These are phyloP conservation scores for Pampus argenteus DNA, from an alignment of 2,797 vertebrate genomes.

Conservation along the genomic window DNA sequence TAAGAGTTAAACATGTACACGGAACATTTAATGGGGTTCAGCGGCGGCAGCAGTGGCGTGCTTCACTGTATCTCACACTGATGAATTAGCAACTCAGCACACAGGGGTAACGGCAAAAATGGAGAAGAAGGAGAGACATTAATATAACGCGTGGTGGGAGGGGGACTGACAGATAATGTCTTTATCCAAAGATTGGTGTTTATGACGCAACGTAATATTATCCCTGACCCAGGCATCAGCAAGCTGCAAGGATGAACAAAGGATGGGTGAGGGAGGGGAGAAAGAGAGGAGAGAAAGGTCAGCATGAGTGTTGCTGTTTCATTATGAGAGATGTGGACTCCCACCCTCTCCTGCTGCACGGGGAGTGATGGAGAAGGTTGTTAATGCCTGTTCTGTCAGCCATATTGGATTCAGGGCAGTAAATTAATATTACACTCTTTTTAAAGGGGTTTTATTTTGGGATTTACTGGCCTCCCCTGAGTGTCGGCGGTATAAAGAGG, in stretches of 20 bases:
- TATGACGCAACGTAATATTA: conserved; percentile 76
- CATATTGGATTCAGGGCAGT: conserved; percentile 81
- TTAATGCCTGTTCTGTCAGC: conserved; percentile 77
- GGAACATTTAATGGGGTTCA: conserved; percentile 95
- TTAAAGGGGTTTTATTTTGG: conserved; percentile 79
- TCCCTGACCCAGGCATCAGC: conserved; percentile 69
- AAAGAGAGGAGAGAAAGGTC: conserved; percentile 74
- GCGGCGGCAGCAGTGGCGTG: conserved; percentile 69
- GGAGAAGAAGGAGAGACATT: conserved; percentile 69
- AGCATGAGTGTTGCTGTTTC: conserved; percentile 69
- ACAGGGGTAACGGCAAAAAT: conserved; percentile 53
- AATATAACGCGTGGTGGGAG: conserved; percentile 72
- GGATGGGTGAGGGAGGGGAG: conserved; percentile 51
- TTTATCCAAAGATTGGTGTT: conserved; percentile 77
- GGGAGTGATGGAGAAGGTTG: conserved; percentile 77
- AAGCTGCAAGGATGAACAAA: conserved; percentile 57
- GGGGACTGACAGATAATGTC: conserved; percentile 74
- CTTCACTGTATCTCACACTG: conserved; percentile 78
- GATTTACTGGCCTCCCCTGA: conserved; percentile 78
- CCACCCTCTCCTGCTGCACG: conserved; percentile 54
- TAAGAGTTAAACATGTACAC: conserved; percentile 98
- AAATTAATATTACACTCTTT: conserved; percentile 83
- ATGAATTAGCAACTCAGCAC: conserved; percentile 83
- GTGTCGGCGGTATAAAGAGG: conserved; percentile 73
- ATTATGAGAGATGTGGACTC: conserved; percentile 74